These are phyloP conservation scores for Malaclemys terrapin DNA, from an alignment of 2,113 vertebrate genomes.

Conservation along the genomic window DNA sequence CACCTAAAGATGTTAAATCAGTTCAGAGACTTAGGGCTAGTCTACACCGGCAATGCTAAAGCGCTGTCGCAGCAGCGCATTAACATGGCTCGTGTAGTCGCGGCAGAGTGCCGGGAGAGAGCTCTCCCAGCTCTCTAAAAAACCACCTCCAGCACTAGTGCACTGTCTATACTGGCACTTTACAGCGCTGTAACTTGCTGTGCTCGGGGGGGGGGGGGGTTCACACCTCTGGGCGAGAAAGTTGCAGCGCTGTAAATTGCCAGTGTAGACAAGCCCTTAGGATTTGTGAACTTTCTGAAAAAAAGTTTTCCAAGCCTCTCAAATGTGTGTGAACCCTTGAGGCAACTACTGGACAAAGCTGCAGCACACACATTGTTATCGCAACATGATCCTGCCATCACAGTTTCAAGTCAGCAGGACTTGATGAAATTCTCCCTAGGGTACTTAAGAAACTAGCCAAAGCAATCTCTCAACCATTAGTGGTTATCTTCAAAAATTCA, in stretches of 20 bases:
- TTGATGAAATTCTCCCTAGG: not conserved
- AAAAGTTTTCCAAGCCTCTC: not conserved
- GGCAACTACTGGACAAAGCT: not conserved
- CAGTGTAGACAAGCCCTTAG: not conserved
- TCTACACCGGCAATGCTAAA: no score
- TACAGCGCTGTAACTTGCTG: no score
- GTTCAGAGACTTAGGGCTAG: not conserved
- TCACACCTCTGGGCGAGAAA: no score
- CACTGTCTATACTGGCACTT: no score
- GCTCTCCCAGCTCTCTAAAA: no score
- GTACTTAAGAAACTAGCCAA: not conserved
- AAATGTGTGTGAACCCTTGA: not conserved
- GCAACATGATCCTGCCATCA: not conserved
- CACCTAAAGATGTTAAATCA: not conserved
- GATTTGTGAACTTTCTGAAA: not conserved
- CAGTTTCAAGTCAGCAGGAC: not conserved
- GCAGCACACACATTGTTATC: fast-evolving
- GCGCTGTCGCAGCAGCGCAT: no score
- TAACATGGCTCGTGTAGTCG: no score
- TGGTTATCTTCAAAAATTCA: not conserved
- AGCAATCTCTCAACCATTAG: not conserved
- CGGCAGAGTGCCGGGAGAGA: no score
- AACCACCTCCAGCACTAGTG: no score
- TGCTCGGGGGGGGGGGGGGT: no score
- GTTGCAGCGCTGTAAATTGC: no score